phyloP scores from a whole-genome alignment of 23 tunicate species.

The Trididemnum clinides region DNA sequence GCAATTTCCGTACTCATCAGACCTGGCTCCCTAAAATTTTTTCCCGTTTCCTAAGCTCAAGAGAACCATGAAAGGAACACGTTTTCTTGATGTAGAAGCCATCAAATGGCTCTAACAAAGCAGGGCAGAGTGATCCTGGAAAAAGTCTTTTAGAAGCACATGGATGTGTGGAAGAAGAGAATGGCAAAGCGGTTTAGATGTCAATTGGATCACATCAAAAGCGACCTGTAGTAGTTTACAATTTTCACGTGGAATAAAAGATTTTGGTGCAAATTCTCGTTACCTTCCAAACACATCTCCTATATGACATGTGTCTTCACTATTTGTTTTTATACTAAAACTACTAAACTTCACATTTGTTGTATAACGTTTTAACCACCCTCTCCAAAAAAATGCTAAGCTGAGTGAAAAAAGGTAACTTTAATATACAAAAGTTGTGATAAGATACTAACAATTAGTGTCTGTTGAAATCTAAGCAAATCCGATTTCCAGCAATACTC shows the following conservation, averaged over 20 bases:
- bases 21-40: not conserved
- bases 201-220: not conserved
- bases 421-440: too few relatives aligned
- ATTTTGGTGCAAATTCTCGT: not conserved
- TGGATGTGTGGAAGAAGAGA: not conserved
- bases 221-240: constrained; percentile 8
- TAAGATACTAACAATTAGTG: too few relatives aligned
- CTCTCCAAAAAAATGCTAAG: too few relatives aligned
- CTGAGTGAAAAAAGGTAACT: too few relatives aligned
- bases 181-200: constrained; percentile 5
- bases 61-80: not conserved
- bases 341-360: too few relatives aligned
- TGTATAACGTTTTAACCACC: too few relatives aligned
- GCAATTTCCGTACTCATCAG: not conserved
- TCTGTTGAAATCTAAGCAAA: too few relatives aligned
- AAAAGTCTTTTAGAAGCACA: constrained; percentile 2
- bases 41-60: constrained; percentile 7
- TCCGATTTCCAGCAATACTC: too few relatives aligned
- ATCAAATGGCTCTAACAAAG: not conserved
- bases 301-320: too few relatives aligned
- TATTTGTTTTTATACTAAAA: too few relatives aligned
- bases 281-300: not conserved
- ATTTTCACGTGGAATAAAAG: not conserved
- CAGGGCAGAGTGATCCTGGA: not conserved
- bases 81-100: not conserved